Base-by-base conservation (phyloP, 2,888 invertebrate species). In the Lucinisca nassula region DNA sequence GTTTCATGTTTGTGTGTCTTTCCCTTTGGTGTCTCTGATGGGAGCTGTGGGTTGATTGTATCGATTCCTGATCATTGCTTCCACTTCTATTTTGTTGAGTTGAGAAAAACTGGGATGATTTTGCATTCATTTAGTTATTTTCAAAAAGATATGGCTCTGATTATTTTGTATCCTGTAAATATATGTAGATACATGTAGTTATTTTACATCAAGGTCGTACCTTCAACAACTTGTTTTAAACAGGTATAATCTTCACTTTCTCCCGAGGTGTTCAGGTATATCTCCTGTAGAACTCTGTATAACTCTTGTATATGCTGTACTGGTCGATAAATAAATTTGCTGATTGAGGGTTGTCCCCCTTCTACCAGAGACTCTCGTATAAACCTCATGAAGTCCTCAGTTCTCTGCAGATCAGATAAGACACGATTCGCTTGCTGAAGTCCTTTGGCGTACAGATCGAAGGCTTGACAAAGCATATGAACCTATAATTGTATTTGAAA, bases 371-470 rank as follows among this genome's bases (percentile, higher is more conserved):
- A 92, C 10, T 94, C 93, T 83, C 90, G 82, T 6, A 95, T 82
- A 87, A 95, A 95, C 82, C 92, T 92, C 77, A 93, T 90, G 83
- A 95, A 95, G 74, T 95, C 95, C 70, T 90, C 82, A 76, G 91
- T 90, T 77, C 89, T 90, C 49, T 92, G 87, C 14, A 95, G 89
- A 17, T 94, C 94, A 10, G 91, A 87, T 37, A 95, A 79, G 14
- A 94, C 80, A 6, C 90, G 85, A 80, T 93, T 93, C 67, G 95
- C 94, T 2, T 92, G 90, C 12, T 90, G 87, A n/a, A 95, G 87
- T 32, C 95, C 95, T 45, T 89, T 90, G n/a, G 95, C 94, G 80
- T 96, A 96, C 27, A 92, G 87, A 67, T 95, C 94, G 80, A 95
- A 95, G 10, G 94, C 94, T 75, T 95, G 95, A 74, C 94, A 93